Conservation (phyloP, 2,113 vertebrate species). For the Periophthalmus modestus region DNA sequence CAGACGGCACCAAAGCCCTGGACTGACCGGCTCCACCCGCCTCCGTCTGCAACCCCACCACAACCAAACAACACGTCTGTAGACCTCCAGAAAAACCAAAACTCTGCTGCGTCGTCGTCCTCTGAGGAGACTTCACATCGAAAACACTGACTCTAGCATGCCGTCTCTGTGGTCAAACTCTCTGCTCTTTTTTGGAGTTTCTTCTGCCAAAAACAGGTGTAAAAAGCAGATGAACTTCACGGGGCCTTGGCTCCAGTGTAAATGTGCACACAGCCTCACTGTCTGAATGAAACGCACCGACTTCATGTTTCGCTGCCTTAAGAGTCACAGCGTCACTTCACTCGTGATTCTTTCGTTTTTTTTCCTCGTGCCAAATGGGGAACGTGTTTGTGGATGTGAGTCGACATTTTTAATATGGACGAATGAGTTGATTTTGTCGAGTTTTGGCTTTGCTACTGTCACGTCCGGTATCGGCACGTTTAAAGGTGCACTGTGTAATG, state of each 20-base stretch:
- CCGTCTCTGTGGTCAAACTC: background rate
- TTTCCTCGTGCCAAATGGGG: conserved; percentile 46
- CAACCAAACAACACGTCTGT: background rate
- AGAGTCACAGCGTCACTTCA: conserved; percentile 18
- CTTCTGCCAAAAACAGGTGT: background rate
- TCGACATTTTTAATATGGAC: conserved; percentile 3
- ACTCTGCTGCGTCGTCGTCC: conserved; percentile 9
- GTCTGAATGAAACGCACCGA: conserved; percentile 39
- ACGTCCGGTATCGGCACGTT: background rate
- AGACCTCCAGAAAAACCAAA: conserved; percentile 9
- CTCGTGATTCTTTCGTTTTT: background rate
- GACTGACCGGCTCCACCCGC: conserved; percentile 76
- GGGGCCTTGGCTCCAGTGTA: conserved; percentile 23
- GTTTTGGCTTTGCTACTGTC: background rate
- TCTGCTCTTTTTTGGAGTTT: background rate
- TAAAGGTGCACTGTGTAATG: background rate
- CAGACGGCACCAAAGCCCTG: conserved; percentile 86
- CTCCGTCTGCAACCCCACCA: background rate
- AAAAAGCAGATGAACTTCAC: conserved; percentile 16
- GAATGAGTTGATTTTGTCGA: conserved; percentile 3
- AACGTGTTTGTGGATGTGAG: conserved; percentile 6
- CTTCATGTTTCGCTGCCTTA: conserved; percentile 51
- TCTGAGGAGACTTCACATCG: conserved; percentile 4
- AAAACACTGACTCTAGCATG: background rate
- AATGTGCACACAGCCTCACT: conserved; percentile 40